These are phyloP conservation scores for Aleiodes alternator DNA, from an alignment of 2,888 invertebrate species.

Conservation along the genomic window DNA sequence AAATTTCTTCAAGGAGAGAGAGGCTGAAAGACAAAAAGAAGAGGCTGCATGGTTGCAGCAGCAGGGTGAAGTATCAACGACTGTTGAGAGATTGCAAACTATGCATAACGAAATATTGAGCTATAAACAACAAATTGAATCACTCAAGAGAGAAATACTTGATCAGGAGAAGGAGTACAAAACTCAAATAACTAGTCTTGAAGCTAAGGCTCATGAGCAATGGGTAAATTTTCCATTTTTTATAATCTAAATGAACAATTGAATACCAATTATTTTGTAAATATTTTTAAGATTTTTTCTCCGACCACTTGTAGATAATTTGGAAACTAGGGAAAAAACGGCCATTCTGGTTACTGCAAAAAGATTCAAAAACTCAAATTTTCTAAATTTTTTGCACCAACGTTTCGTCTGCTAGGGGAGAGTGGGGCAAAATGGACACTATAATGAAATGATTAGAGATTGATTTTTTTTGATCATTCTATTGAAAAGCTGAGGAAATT, in stretches of 20 bases:
- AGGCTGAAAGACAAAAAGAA: constrained; percentile 90
- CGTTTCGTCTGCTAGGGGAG: too few species aligned
- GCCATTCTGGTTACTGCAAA: too few species aligned
- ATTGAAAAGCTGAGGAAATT: too few species aligned
- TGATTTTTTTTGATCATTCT: too few species aligned
- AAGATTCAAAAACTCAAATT: too few species aligned
- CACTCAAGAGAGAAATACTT: constrained; percentile 88
- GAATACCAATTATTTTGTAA: too few species aligned
- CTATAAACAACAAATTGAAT: constrained; percentile 82
- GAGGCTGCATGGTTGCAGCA: constrained; percentile 88
- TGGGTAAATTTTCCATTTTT: constrained; percentile 78
- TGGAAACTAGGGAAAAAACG: too few species aligned
- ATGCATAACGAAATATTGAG: constrained; percentile 88
- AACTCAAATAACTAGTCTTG: constrained; percentile 85
- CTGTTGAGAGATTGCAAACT: constrained; percentile 86
- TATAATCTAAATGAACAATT: constrained; percentile 5
- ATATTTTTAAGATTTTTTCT: too few species aligned
- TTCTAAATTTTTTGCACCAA: too few species aligned
- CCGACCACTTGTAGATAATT: too few species aligned
- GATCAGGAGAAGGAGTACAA: constrained; percentile 86
- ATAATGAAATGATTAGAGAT: too few species aligned
- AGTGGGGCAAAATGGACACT: too few species aligned
- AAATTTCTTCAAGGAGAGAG: constrained; percentile 93
- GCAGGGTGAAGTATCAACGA: constrained; percentile 88
- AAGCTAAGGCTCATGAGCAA: constrained; percentile 90